Conservation (phyloP, 2,797 vertebrate genomes). For the Chaetophractus vellerosus region DNA sequence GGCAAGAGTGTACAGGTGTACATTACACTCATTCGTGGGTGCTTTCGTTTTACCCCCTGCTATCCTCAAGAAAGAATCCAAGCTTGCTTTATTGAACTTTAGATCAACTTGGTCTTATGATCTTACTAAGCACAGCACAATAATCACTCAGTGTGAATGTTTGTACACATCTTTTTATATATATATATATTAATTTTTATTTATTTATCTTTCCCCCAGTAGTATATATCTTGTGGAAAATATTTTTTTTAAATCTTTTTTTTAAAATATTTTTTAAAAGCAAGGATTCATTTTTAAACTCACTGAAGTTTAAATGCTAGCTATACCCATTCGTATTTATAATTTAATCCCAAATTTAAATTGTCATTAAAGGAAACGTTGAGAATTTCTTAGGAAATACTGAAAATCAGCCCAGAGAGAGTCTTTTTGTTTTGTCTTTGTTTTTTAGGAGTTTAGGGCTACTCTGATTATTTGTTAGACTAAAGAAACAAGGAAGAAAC, state of each 20-base stretch:
- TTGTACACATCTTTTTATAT: not conserved
- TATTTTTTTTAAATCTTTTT: no score
- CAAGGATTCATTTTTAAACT: conserved; percentile 41
- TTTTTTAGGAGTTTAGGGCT: not conserved
- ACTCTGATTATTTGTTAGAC: not conserved
- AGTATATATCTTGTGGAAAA: not conserved
- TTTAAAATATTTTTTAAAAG: not conserved
- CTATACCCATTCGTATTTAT: not conserved
- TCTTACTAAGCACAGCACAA: not conserved
- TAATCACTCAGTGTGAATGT: not conserved
- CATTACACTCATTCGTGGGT: conserved; percentile 79
- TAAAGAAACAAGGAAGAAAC: not conserved
- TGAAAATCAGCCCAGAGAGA: not conserved
- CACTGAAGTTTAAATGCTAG: not conserved
- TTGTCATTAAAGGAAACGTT: conserved; percentile 19
- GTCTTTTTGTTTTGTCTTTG: not conserved
- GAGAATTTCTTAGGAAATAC: not conserved
- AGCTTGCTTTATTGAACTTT: not conserved
- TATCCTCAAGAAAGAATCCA: not conserved
- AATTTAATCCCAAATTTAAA: conserved; percentile 29
- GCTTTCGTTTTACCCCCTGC: not conserved
- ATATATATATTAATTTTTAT: no score
- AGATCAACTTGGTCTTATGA: not conserved
- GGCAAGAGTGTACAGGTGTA: conserved; percentile 63
- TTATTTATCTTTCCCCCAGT: not conserved